Evolutionary conservation across 2,888 invertebrate species (phyloP), one percentile per base, ranked within the genome.

Genomic region (Mamestra brassicae): DNA sequence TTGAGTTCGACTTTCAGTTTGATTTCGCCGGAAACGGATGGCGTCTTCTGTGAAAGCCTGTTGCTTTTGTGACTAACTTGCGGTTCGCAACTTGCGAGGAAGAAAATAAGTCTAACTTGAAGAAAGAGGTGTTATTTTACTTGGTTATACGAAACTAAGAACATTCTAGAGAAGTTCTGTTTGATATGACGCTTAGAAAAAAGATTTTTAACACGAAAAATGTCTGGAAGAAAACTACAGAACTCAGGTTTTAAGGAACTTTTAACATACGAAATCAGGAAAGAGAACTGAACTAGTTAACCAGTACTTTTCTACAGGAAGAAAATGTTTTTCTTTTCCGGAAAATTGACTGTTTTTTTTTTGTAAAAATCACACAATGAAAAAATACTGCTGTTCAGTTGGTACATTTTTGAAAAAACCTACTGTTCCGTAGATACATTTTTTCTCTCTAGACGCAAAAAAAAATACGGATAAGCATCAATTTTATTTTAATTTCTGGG

Each of bases 1-100:
- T 80, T 66, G 61, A 78, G 72, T 76, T 77, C 38, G 52, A 45
- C 45, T 45, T 45, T 11, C 47, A 77, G 74, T 82, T 77, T 80
- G 82, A 86, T 80, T 81, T 76, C 67, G 80, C 76, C 45, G 71
- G 76, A 74, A 73, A 71, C 74, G 63, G 67, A 74, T 74, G 72
- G 34, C 78, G 85, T 73, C 73, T 78, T 83, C 80, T 69, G 70
- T 66, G 71, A 74, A 74, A 80, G 84, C 87, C 87, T 85, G 85
- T 85, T 85, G 85, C 85, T 74, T 82, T 81, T 52, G 61, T 70
- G 73, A 78, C 36, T 45, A 72, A 70, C 61, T 79, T 70, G 69
- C 34, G 52, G 67, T 55, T 61, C 13, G 34, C 5, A 71, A 81
- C 57, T 73, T 70, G 60, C 58, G 57, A 61, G 8, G 17, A 68